Evolutionary conservation across 2,888 invertebrate genomes (phyloP).

Genomic region (Osmoderma eremita): DNA sequence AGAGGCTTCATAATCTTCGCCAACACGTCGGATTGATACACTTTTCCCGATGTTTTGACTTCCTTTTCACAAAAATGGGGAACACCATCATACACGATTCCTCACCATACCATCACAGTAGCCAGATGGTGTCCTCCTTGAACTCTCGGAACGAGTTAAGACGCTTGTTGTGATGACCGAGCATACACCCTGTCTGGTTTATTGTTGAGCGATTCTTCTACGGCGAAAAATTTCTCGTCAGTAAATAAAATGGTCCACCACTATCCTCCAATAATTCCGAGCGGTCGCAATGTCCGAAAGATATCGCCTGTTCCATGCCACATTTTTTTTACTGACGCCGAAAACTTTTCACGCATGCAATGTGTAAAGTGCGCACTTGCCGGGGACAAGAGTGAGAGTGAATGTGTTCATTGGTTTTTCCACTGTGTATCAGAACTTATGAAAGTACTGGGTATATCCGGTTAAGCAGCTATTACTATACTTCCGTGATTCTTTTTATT

Average conservation of each 20-base stretch:
- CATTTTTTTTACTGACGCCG: too few species aligned
- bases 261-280: too few species aligned
- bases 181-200: conserved; percentile 43
- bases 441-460: too few species aligned
- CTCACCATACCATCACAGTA: not conserved
- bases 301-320: too few species aligned
- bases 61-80: not conserved
- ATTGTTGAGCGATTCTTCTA: conserved; percentile 35
- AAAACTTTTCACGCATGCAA: too few species aligned
- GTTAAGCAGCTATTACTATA: too few species aligned
- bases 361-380: too few species aligned
- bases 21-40: not conserved
- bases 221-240: not conserved
- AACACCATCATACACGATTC: not conserved
- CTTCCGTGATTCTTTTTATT: too few species aligned
- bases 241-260: not conserved
- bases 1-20: not conserved
- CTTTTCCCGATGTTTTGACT: not conserved
- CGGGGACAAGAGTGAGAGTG: too few species aligned
- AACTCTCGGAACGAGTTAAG: conserved; percentile 13
- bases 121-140: not conserved
- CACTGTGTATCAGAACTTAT: too few species aligned
- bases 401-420: too few species aligned
- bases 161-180: conserved; percentile 36
- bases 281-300: too few species aligned